These are phyloP conservation scores for Hexactinellida sp. DNA, from an alignment of 37 sponge, comb jelly and placozoan genomes.

Conservation along the genomic window DNA sequence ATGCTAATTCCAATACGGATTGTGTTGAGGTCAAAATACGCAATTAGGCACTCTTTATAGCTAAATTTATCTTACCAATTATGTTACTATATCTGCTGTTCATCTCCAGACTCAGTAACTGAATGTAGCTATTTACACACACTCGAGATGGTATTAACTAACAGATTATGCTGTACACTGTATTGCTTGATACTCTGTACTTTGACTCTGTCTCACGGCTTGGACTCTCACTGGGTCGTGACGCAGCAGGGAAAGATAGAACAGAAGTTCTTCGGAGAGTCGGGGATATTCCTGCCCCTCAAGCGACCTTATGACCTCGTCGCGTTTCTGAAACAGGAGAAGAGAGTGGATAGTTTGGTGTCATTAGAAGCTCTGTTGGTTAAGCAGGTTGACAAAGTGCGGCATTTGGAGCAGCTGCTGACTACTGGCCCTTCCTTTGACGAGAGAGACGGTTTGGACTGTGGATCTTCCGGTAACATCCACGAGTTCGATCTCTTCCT, in stretches of 20 bases:
- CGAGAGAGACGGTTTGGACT: not conserved
- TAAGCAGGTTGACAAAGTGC: conserved; percentile 5
- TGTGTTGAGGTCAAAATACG: too few relatives aligned
- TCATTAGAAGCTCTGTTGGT: not conserved
- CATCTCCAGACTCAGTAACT: too few relatives aligned
- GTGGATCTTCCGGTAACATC: not conserved
- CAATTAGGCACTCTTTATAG: too few relatives aligned
- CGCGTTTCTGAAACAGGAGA: not conserved
- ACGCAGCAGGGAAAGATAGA: conserved; percentile 4
- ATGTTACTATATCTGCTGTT: too few relatives aligned
- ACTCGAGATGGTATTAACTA: not conserved
- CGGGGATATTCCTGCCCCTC: not conserved
- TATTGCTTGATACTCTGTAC: not conserved
- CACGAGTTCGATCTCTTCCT: not conserved
- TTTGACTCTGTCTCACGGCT: not conserved
- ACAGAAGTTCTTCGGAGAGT: not conserved
- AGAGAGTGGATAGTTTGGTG: not conserved
- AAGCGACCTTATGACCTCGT: not conserved
- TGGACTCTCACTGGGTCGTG: not conserved
- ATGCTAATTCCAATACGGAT: too few relatives aligned
- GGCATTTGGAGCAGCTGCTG: not conserved
- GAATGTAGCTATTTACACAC: not conserved
- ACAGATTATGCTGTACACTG: not conserved
- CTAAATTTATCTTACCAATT: too few relatives aligned
- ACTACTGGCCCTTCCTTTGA: not conserved